Base-by-base conservation (phyloP, 2,113 vertebrate genomes). In the Silurus asotus region DNA sequence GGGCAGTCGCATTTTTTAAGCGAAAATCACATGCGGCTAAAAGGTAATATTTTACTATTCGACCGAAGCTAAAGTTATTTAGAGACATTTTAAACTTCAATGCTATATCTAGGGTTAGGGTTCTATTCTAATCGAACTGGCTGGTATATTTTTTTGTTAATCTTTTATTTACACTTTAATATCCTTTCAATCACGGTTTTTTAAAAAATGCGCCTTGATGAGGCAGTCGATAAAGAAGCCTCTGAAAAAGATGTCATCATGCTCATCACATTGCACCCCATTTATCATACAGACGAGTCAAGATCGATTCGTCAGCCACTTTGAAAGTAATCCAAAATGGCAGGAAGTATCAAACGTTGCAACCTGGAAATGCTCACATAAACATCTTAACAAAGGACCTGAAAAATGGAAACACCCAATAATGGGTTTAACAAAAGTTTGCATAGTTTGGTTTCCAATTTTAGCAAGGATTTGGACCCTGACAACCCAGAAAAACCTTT, bases 171-270 rank as follows among this genome's bases (percentile, higher is more conserved):
- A 83, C 53, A 17, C 51, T 45, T 76, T 67, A 4, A 62, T 80
- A 56, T 79, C 49, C 49, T 67, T 28, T 67, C 62, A 65, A 37
- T 37, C 37, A 37, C 37, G 37, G 37, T 37, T 37, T 37, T 37
- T 37, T 37, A 37, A 37, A 37, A 37, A 37, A 48, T 7, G 14
- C 37, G 28, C 51, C 20, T 2, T 20, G 37, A 37, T 20, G 37
- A 37, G 48, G 51, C 14, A 20, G 53, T 86, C 85, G 20, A 86
- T 86, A 81, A 86, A 86, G 61, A 75, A 74, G 37, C 23, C 69
- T 64, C 5, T 55, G 17, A 23, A 61, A 75, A 75, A 53, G 45
- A 56, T 82, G 69, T 55, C 48, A 64, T 81, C 14, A 14, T 48
- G 23, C 28, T 81, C 49, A 0, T 81, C 82, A 62, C 55, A n/a